Evolutionary conservation across 2,113 vertebrate genomes (phyloP), one percentile per base, ranked within the genome.

Genomic region (Scophthalmus maximus): DNA sequence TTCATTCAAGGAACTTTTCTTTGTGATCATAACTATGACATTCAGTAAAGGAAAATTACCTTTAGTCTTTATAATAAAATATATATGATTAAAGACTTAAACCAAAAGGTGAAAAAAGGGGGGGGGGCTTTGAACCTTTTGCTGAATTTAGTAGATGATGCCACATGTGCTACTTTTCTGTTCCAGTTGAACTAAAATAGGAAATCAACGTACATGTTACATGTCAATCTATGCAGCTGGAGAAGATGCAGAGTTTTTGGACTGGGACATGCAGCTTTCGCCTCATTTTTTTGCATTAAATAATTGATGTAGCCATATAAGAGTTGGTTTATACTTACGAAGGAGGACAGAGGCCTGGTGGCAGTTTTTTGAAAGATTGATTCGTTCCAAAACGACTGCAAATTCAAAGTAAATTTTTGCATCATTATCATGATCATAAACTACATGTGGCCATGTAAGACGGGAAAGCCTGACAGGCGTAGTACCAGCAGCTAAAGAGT

Each of bases 1-100:
- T 63, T 82, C 67, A 85, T 87, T 70, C 63, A 6, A 47, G 53
- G 62, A 38, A 79, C 81, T 68, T 84, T 74, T 85, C 6, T 6
- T 38, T 68, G 8, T 20, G 68, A 82, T 74, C 64, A 74, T 49
- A 68, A 52, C 51, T 62, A 40, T 1, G 4, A 60, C 12, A 47
- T 40, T 36, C 26, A 60, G 46, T 40, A n/a, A 67, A 46, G 58
- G 23, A 73, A 76, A 76, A 79, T 76, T 46, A 12, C 63, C 62
- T 77, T 67, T 36, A 51, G 30, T n/a, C n/a, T n/a, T n/a, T n/a
- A 70, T 79, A 59, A 81, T 73, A 61, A 63, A 68, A 46, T 57
- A 29, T 3, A n/a, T 49, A 20, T 56, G 49, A 73, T 53, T 26
- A 81, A 69, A 74, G 12, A 44, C 55, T 25, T n/a, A n/a, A 44